These are phyloP conservation scores for Gallinago solitaria DNA, from an alignment of 2,797 vertebrate species.

Conservation along the genomic window DNA sequence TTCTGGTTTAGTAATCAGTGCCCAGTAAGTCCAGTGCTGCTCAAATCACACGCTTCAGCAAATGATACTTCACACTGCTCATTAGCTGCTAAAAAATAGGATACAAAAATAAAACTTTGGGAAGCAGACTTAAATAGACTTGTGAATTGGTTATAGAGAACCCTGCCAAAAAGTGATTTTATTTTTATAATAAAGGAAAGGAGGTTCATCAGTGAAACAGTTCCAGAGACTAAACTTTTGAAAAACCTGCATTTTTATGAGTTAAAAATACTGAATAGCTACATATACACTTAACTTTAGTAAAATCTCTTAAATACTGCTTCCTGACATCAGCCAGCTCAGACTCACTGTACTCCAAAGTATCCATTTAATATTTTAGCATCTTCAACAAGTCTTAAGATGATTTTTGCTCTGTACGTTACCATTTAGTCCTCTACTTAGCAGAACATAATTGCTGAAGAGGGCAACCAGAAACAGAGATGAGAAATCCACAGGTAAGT, in stretches of 20 bases:
- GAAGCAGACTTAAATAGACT: constrained; percentile 21
- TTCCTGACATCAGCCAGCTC: constrained; percentile 7
- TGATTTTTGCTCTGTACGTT: neutral
- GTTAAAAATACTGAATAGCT: constrained; percentile 10
- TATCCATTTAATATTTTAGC: neutral
- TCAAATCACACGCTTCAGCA: neutral
- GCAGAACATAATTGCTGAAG: neutral
- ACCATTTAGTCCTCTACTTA: neutral
- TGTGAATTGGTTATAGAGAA: neutral
- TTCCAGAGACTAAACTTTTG: neutral
- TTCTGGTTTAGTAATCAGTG: neutral
- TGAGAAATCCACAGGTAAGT: neutral
- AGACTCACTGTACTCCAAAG: neutral
- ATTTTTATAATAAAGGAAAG: constrained; percentile 18
- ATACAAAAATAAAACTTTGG: neutral
- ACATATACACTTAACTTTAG: neutral
- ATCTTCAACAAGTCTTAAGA: neutral
- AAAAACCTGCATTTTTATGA: neutral
- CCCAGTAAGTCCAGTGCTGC: neutral
- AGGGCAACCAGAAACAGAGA: neutral
- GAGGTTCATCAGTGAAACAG: neutral
- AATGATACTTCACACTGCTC: neutral
- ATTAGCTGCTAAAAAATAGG: constrained; percentile 6
- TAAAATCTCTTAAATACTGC: neutral
- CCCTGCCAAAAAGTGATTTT: neutral